Conservation (phyloP, 1,140 invertebrate species). For the Trigoniulus corallinus region DNA sequence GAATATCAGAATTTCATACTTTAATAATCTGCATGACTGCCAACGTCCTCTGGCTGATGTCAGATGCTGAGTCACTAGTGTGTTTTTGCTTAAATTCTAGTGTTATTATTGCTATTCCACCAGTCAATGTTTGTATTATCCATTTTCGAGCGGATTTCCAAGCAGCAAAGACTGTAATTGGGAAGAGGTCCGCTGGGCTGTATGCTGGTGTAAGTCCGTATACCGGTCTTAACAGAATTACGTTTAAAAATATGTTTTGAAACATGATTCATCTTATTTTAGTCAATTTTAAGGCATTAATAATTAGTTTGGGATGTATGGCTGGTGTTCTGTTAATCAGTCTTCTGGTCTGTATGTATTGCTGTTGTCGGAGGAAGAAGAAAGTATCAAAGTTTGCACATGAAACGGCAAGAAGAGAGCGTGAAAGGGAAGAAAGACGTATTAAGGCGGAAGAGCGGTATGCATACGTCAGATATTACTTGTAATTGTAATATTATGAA, state of each 20-base stretch:
- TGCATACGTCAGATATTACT: not conserved
- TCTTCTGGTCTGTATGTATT: conserved; percentile 5
- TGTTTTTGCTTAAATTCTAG: conserved; percentile 1
- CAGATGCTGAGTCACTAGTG: too few species aligned
- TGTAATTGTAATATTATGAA: not conserved
- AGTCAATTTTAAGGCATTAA: conserved; percentile 10
- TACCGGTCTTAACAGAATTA: not conserved
- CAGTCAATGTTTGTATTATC: conserved; percentile 8
- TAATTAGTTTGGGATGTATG: conserved; percentile 5
- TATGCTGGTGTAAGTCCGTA: conserved; percentile 11
- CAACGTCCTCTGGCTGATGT: too few species aligned
- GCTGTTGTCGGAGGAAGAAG: conserved; percentile 8
- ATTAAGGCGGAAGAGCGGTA: conserved; percentile 2
- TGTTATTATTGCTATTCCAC: conserved; percentile 9
- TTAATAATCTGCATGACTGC: too few species aligned
- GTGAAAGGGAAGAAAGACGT: not conserved
- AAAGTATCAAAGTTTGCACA: not conserved
- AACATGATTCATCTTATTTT: not conserved
- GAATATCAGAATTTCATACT: not conserved
- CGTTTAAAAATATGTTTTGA: not conserved
- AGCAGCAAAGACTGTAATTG: conserved; percentile 6
- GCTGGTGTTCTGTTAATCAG: conserved; percentile 7
- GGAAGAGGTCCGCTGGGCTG: conserved; percentile 8
- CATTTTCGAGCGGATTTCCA: conserved; percentile 5
- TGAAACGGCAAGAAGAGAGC: not conserved